Evolutionary conservation across 1,140 invertebrate genomes (phyloP).

Genomic region (Zeugodacus cucurbitae): DNA sequence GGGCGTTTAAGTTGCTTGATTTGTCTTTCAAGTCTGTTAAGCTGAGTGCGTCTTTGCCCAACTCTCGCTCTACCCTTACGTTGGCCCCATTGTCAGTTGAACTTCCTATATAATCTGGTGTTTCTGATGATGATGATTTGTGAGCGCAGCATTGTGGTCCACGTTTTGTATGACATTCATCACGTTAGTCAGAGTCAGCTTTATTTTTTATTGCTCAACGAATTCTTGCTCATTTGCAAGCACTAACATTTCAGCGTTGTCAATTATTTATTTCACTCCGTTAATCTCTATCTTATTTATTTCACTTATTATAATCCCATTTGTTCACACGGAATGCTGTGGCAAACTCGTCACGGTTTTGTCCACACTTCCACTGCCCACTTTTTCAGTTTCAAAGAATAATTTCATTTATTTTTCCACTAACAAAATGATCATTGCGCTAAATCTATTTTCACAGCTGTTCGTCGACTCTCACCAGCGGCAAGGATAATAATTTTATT

Average conservation of each 20-base stretch:
- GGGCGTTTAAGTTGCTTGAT: no score
- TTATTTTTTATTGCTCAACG: not conserved
- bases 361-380: not conserved
- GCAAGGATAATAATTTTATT: not conserved
- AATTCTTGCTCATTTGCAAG: no score
- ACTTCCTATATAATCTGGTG: not conserved
- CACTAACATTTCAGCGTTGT: not conserved
- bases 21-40: not conserved
- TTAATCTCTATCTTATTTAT: no score
- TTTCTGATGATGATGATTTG: no score
- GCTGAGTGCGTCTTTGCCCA: no score
- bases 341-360: not conserved
- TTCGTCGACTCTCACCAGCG: not conserved
- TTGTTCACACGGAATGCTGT: not conserved
- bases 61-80: not conserved
- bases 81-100: no score
- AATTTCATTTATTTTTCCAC: not conserved
- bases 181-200: no score
- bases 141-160: no score
- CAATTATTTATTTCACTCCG: not conserved
- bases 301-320: not conserved
- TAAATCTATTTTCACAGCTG: conserved; percentile 17
- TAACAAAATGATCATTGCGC: not conserved
- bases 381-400: not conserved
- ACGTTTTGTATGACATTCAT: no score